A percentile compares a stretch with the other conserved stretches of the same genome.
phyloP scores from a whole-genome alignment of 2,888 invertebrate genomes.

The Heteromurus nitidus region DNA sequence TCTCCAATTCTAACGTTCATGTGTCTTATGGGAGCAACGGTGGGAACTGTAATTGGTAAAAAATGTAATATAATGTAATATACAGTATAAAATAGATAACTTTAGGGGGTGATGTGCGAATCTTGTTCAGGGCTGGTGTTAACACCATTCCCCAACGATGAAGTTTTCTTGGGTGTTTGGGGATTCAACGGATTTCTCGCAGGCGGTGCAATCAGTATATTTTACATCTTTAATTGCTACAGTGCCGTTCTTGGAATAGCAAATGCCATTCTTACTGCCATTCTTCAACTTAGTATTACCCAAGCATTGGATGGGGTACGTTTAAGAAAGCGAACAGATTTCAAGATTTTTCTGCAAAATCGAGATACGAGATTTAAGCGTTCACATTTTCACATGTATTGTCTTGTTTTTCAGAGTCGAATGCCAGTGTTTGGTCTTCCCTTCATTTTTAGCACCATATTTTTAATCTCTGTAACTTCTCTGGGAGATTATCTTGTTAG shows the following conservation, averaged over 20 bases:
- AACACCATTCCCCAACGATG: constrained; percentile 58
- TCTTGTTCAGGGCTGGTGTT: constrained; percentile 18
- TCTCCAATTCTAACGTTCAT: constrained; percentile 74
- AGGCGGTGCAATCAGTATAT: constrained; percentile 76
- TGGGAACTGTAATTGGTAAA: constrained; percentile 30
- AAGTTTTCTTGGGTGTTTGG: constrained; percentile 76
- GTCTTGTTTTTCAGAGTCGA: constrained; percentile 50
- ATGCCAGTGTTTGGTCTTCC: constrained; percentile 75
- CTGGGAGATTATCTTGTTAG: constrained; percentile 74
- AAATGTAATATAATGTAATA: no score
- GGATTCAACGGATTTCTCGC: constrained; percentile 77
- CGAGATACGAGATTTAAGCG: no score
- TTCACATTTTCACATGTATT: background rate
- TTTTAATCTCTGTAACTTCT: constrained; percentile 75
- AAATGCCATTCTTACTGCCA: constrained; percentile 75
- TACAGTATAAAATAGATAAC: no score
- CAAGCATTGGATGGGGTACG: constrained; percentile 74
- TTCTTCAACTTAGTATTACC: constrained; percentile 75
- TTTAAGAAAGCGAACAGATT: no score
- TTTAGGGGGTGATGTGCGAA: no score
- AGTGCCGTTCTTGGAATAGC: constrained; percentile 74
- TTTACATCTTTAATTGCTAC: constrained; percentile 75
- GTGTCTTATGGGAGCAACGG: constrained; percentile 24
- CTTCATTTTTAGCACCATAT: constrained; percentile 75
- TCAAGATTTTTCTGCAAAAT: no score